Conservation (phyloP, 92 coral and sea anemone species). For the Porites rus region DNA sequence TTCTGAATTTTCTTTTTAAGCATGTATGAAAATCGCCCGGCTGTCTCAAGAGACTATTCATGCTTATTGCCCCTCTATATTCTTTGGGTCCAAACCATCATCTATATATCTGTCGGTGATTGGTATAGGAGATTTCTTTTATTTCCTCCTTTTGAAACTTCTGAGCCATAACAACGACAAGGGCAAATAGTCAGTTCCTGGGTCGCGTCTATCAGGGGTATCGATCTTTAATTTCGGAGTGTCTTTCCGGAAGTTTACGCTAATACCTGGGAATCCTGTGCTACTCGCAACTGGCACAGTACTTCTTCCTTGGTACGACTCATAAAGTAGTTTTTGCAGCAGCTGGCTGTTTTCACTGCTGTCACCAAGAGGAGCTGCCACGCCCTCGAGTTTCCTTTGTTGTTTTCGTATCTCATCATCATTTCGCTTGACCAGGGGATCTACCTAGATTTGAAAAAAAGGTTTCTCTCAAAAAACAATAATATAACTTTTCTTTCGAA, state of each 20-base stretch:
- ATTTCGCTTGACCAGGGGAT: conserved; percentile 55
- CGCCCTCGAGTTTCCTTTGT: conserved; percentile 72
- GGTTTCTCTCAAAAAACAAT: not conserved
- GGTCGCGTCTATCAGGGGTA: too few species aligned
- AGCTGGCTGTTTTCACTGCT: conserved; percentile 86
- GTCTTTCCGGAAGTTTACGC: not conserved
- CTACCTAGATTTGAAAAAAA: conserved; percentile 17
- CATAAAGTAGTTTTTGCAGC: conserved; percentile 62
- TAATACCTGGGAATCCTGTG: not conserved
- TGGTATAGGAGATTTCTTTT: not conserved
- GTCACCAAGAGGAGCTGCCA: conserved; percentile 76
- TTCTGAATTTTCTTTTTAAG: too few species aligned
- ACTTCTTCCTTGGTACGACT: conserved; percentile 16
- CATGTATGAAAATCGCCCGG: too few species aligned
- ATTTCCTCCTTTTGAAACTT: too few species aligned
- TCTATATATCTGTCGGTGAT: too few species aligned
- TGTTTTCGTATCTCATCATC: conserved; percentile 61
- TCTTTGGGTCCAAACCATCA: too few species aligned
- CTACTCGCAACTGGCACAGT: not conserved
- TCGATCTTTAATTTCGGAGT: too few species aligned
- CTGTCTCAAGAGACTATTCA: too few species aligned
- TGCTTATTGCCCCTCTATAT: too few species aligned
- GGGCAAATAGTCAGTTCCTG: too few species aligned
- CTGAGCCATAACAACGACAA: too few species aligned
- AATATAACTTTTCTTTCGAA: too few species aligned